Evolutionary conservation across 2,113 vertebrate genomes (phyloP), one percentile per base, ranked within the genome.

Genomic region (Lampris incognitus): DNA sequence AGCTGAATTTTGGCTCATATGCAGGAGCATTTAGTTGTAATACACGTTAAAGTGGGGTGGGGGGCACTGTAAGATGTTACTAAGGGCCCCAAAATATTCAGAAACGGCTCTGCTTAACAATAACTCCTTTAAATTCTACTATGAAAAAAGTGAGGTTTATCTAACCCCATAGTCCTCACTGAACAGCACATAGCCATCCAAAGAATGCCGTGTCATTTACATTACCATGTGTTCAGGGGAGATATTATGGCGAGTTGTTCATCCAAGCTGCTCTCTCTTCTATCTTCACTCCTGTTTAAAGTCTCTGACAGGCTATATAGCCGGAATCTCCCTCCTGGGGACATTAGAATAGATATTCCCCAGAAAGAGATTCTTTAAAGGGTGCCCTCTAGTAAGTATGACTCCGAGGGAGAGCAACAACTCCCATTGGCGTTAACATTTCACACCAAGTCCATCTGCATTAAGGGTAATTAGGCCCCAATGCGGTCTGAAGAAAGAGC

Each of bases 271-370:
- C 24, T 24, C 24, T 38, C 4, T 9, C 62, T 85, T 81, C 76
- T 78, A 87, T 84, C 86, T 89, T 74, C 77, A 75, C 80, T 83
- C 51, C 74, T 59, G 79, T 89, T 88, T 90, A 85, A 92, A 88
- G 87, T 80, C 77, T 69, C 70, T 85, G 77, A 86, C 79, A 86
- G 82, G 78, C 78, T 73, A 75, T 76, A 80, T 66, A 84, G 83
- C 83, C 83, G n/a, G 63, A 73, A 85, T 89, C 74, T 85, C 79
- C 76, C 84, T 83, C 83, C 68, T 62, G 85, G 87, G 39, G 83
- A 85, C 89, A 88, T 52, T 85, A 90, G 82, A 83, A 78, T 83
- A 41, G 85, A 76, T 83, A 85, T 88, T 80, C 49, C 76, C 89
- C 78, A 84, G 69, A 86, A 61, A 73, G 75, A 85, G 74, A 88